A percentile compares a stretch with the other conserved stretches of the same genome.
Conservation (phyloP, 2,888 invertebrate genomes). For the Lepetodrilus schrolli region DNA sequence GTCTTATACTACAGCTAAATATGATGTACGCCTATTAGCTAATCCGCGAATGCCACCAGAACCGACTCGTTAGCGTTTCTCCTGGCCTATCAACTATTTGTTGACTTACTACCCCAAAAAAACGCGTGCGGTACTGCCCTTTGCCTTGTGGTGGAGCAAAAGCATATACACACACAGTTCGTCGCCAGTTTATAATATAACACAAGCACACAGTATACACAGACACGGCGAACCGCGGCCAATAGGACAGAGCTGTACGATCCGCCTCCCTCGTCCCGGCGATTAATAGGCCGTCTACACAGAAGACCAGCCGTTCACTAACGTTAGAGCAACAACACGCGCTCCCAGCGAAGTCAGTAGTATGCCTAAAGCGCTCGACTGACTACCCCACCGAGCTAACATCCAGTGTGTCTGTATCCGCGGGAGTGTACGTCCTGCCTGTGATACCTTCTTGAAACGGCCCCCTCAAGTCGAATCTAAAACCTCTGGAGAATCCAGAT, state of each 20-base stretch:
- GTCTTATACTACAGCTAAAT: too few relatives aligned
- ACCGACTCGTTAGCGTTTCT: not conserved
- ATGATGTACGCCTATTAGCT: too few relatives aligned
- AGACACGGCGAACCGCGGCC: not conserved
- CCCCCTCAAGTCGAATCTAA: too few relatives aligned
- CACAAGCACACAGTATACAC: slow-evolving; percentile 1
- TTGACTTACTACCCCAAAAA: not conserved
- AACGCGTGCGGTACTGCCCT: not conserved
- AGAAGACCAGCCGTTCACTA: not conserved
- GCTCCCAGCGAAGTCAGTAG: too few relatives aligned
- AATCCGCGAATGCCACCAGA: not conserved
- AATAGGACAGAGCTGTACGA: not conserved
- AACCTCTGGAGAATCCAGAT: too few relatives aligned
- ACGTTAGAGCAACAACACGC: not conserved
- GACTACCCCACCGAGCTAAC: not conserved
- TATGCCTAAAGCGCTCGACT: not conserved
- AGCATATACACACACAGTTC: not conserved
- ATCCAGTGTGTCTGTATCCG: too few relatives aligned
- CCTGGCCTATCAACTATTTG: not conserved
- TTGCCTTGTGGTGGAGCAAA: not conserved
- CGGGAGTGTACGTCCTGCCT: too few relatives aligned
- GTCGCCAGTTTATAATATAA: slow-evolving; percentile 13
- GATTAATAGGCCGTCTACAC: not conserved
- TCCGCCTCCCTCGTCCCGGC: not conserved
- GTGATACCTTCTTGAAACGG: too few relatives aligned